Evolutionary conservation across 2,797 vertebrate species (phyloP), one percentile per base, ranked within the genome.

Genomic region (Cichlasoma orientale): DNA sequence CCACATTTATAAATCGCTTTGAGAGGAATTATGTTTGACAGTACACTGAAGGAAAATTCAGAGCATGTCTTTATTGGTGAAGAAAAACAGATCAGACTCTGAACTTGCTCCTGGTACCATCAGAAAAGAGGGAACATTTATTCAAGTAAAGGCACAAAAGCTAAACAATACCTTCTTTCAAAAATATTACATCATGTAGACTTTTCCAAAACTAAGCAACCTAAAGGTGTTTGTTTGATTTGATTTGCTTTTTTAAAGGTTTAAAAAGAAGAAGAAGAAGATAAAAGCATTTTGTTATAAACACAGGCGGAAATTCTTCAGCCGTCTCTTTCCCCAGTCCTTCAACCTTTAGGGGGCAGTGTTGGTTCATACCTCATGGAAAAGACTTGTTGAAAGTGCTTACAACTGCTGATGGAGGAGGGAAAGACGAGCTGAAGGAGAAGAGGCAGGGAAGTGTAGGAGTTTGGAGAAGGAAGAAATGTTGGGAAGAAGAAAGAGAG

Each of bases 291-390:
- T 68, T 68, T 58, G 14, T 36, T 12, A 27, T 27, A 21, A 57
- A 5, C n/a, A 33, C 2, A 55, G 54, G 5, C 57, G 52, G 31
- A 71, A 82, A 27, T 12, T 29, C 5, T 82, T 66, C 55, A 74
- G 77, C 4, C 53, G 75, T 71, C 63, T 52, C 56, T 69, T 57
- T 10, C 53, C 63, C 54, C 55, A 56, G 69, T 74, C 63, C 50
- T 72, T 61, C 16, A 44, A 19, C 88, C 94, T 94, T 85, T 87
- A 92, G 94, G 91, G 93, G 95, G 94, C 95, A 95, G 92, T 95
- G 91, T 95, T 95, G 94, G 16, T 92, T 92, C 93, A 90, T 72
- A 85, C 56, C 89, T 90, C 82, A 56, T 47, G 33, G 18, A 36
- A 38, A 63, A 61, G 75, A 87, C 84, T 77, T 76, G 80, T 76